These are phyloP conservation scores for Chloroceryle amazona DNA, from an alignment of 2,797 vertebrate species.

Conservation along the genomic window DNA sequence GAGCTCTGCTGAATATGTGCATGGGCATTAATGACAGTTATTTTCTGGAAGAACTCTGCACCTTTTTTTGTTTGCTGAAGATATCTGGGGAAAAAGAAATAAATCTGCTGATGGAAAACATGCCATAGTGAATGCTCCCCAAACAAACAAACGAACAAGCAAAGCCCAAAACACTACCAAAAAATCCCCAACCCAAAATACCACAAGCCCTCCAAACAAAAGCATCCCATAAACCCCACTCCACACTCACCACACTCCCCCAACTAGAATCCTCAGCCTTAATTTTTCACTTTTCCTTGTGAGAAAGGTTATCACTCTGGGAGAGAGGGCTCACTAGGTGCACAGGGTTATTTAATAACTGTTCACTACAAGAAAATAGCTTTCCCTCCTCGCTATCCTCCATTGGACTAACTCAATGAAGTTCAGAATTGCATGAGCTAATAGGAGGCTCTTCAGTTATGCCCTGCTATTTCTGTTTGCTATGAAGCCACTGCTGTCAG, in stretches of 20 bases:
- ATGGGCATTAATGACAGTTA: neutral
- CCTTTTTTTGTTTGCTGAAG: neutral
- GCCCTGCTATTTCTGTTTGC: neutral
- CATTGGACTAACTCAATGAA: neutral
- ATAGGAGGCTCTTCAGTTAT: neutral
- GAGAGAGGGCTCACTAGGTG: neutral
- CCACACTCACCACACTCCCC: neutral
- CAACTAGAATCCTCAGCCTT: neutral
- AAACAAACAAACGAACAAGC: neutral
- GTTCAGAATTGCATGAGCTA: neutral
- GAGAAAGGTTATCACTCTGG: neutral
- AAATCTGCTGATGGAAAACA: neutral
- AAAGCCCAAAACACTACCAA: neutral
- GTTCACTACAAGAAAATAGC: neutral
- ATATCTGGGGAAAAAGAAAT: neutral
- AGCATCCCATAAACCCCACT: neutral
- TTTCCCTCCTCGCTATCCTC: neutral
- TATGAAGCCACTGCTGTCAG: neutral
- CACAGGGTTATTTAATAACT: neutral
- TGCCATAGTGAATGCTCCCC: neutral
- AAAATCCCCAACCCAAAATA: neutral
- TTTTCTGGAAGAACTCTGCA: neutral
- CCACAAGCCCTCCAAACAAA: neutral
- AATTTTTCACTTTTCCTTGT: neutral
- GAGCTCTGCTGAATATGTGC: neutral